A percentile compares a stretch with the other conserved stretches of the same genome.
Evolutionary conservation across 2,888 invertebrate species (phyloP).

Genomic region (Meta bourneti): DNA sequence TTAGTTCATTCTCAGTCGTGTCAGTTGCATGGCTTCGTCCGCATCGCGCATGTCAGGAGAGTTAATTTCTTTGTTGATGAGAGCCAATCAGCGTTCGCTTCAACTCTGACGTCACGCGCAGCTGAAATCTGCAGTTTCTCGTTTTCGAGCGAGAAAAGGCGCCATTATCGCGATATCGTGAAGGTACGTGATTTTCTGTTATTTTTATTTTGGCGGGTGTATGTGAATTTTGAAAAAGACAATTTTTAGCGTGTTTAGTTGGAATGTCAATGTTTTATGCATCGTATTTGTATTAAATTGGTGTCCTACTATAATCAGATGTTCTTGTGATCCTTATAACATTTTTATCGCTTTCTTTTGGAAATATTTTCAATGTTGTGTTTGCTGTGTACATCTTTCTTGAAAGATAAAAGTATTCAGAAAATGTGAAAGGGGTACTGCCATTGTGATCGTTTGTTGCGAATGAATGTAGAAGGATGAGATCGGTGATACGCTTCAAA

Average conservation of each 20-base stretch:
- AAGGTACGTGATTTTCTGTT: conserved; percentile 75
- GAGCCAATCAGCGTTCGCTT: not conserved
- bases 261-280: too few relatives aligned
- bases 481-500: too few relatives aligned
- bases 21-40: not conserved
- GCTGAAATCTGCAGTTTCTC: conserved; percentile 45
- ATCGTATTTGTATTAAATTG: too few relatives aligned
- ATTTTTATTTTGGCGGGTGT: conserved; percentile 55
- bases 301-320: too few relatives aligned
- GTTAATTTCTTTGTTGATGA: not conserved
- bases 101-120: not conserved
- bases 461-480: not conserved
- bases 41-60: not conserved
- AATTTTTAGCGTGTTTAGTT: not conserved
- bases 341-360: not conserved
- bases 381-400: not conserved
- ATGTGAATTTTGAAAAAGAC: not conserved
- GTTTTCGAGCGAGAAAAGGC: conserved; percentile 70
- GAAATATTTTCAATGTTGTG: not conserved
- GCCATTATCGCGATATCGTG: conserved; percentile 76
- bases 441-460: not conserved
- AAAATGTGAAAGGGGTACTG: too few relatives aligned
- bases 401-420: too few relatives aligned
- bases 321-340: not conserved
- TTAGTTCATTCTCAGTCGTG: not conserved